phyloP scores from a whole-genome alignment of 2,888 invertebrate genomes.

The Hydrotaea diabolus region DNA sequence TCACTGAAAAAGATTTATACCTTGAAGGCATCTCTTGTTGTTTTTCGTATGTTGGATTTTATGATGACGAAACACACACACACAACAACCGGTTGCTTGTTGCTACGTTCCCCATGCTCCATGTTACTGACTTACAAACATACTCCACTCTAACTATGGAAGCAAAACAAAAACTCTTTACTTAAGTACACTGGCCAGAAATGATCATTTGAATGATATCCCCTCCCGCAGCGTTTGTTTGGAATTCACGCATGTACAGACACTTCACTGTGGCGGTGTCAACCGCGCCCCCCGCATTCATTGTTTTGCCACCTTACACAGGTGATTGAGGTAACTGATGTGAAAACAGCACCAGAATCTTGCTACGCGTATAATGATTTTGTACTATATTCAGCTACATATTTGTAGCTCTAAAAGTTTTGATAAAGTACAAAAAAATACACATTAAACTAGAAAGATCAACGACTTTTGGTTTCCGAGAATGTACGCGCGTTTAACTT shows the following conservation, averaged over 20 bases:
- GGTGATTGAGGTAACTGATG: not conserved
- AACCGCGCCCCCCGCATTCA: not conserved
- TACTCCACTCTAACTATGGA: not conserved
- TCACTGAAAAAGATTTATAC: conserved; percentile 30
- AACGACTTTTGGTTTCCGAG: conserved; percentile 5
- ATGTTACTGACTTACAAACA: too few species aligned
- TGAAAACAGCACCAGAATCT: not conserved
- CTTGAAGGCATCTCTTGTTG: conserved; percentile 27
- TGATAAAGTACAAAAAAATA: not conserved
- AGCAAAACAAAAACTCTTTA: not conserved
- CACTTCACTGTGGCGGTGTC: not conserved
- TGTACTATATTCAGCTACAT: not conserved
- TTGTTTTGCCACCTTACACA: not conserved
- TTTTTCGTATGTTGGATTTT: not conserved
- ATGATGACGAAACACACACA: conserved; percentile 26
- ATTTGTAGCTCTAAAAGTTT: conserved; percentile 6
- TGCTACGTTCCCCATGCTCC: not conserved
- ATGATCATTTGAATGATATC: not conserved
- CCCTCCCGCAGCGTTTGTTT: not conserved
- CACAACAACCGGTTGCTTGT: conserved; percentile 11
- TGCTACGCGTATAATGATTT: not conserved
- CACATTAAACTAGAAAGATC: not conserved
- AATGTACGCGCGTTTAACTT: too few species aligned
- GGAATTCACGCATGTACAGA: not conserved
- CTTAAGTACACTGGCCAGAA: not conserved